Evolutionary conservation across 2,888 invertebrate species (phyloP).

Genomic region (Limnephilus lunatus): DNA sequence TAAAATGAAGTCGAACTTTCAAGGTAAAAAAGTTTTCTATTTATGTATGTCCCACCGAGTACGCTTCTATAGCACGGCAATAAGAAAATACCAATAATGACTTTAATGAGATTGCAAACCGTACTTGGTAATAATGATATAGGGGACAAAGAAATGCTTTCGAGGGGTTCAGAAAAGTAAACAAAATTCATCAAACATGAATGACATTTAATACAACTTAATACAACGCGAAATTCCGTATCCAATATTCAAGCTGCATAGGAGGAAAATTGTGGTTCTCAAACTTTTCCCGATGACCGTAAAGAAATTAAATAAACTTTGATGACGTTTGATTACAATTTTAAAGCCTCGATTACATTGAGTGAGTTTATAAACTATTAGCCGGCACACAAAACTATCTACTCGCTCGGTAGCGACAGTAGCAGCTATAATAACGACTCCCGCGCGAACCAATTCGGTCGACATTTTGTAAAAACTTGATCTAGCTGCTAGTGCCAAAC

Average conservation of each 20-base stretch:
- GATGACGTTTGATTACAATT: neutral
- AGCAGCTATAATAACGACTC: too few species aligned
- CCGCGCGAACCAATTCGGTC: too few species aligned
- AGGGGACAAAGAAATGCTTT: neutral
- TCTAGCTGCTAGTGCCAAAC: too few species aligned
- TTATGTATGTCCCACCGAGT: neutral
- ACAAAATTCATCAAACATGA: constrained; percentile 44
- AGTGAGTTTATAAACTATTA: too few species aligned
- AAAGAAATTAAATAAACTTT: neutral
- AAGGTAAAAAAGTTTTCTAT: neutral
- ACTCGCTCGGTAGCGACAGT: too few species aligned
- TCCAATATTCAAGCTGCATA: constrained; percentile 45
- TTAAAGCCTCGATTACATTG: too few species aligned
- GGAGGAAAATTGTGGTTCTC: constrained; percentile 5
- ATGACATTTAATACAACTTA: constrained; percentile 44
- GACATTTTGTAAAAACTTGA: too few species aligned
- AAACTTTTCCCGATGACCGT: neutral
- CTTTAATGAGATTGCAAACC: neutral
- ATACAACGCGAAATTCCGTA: constrained; percentile 26
- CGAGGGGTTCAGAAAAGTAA: neutral
- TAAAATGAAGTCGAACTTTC: neutral
- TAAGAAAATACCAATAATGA: neutral
- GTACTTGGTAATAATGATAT: neutral
- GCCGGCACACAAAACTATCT: too few species aligned
- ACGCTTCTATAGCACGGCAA: neutral